A percentile compares a stretch with the other conserved stretches of the same genome.
These are phyloP conservation scores for Melanaphis sacchari DNA, from an alignment of 1,140 invertebrate species.

Conservation along the genomic window DNA sequence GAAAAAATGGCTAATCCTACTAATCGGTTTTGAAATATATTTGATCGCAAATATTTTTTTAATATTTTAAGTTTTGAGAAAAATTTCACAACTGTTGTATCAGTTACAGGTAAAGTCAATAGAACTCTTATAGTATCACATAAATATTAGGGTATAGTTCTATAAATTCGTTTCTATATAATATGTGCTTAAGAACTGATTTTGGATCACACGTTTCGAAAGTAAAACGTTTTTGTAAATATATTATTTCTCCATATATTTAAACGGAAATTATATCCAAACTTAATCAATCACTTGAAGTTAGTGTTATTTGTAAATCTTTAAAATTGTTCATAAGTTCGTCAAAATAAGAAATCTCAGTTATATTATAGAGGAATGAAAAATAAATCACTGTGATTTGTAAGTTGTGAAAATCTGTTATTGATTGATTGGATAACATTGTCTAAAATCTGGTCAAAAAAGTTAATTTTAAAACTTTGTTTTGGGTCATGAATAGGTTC, in stretches of 20 bases:
- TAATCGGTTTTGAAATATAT: not conserved
- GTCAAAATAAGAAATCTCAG: too few species aligned
- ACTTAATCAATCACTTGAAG: not conserved
- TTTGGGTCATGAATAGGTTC: too few species aligned
- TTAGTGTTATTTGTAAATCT: not conserved
- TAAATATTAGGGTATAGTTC: not conserved
- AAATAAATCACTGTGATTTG: too few species aligned
- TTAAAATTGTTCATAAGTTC: not conserved
- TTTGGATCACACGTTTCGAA: not conserved
- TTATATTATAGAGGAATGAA: too few species aligned
- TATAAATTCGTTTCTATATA: not conserved
- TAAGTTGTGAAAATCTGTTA: too few species aligned
- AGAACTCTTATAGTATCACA: not conserved
- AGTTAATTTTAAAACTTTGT: too few species aligned
- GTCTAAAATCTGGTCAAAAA: too few species aligned
- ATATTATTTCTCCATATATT: not conserved
- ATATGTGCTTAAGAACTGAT: not conserved
- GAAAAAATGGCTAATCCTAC: not conserved
- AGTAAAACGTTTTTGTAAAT: not conserved
- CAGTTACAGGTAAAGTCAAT: not conserved
- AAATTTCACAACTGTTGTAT: not conserved
- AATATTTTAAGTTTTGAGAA: not conserved
- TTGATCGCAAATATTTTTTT: not conserved
- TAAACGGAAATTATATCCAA: not conserved
- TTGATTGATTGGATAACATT: too few species aligned